Conservation (phyloP, 2,888 invertebrate species). For the Hirtodrosophila duncani region DNA sequence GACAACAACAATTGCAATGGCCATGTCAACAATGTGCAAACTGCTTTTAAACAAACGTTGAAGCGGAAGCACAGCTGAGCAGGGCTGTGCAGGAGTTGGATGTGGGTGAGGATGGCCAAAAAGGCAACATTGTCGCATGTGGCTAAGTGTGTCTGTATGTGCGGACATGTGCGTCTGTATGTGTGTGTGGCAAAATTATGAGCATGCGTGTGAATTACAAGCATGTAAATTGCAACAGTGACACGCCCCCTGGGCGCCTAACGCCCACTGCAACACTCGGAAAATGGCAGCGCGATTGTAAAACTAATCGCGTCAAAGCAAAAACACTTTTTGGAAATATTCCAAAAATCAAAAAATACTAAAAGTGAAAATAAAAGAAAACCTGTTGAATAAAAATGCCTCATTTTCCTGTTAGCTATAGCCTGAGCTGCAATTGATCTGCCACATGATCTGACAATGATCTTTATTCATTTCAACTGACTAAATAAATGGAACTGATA, state of each 20-base stretch:
- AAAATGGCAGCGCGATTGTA: too few species aligned
- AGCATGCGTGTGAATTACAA: conserved; percentile 64
- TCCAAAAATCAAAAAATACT: too few species aligned
- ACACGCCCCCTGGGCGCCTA: conserved; percentile 53
- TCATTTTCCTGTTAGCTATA: too few species aligned
- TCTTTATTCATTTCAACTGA: too few species aligned
- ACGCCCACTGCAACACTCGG: conserved; percentile 12
- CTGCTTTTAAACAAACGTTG: conserved; percentile 61
- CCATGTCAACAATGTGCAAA: conserved; percentile 62
- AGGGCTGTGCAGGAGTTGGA: conserved; percentile 8
- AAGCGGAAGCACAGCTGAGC: conserved; percentile 21
- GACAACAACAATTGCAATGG: conserved; percentile 13
- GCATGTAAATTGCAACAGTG: conserved; percentile 65
- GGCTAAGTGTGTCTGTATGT: conserved; percentile 5
- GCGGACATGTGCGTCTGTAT: not conserved
- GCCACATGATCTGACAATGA: too few species aligned
- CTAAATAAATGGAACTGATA: too few species aligned
- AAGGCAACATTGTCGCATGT: conserved; percentile 43
- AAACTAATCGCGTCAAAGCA: too few species aligned
- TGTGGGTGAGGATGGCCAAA: not conserved
- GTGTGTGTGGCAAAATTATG: conserved; percentile 45
- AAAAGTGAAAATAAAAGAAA: too few species aligned
- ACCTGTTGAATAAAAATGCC: too few species aligned
- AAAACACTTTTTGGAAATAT: too few species aligned
- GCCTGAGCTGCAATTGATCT: too few species aligned